Base-by-base conservation (phyloP, 2,113 vertebrate genomes). In the Passer domesticus region DNA sequence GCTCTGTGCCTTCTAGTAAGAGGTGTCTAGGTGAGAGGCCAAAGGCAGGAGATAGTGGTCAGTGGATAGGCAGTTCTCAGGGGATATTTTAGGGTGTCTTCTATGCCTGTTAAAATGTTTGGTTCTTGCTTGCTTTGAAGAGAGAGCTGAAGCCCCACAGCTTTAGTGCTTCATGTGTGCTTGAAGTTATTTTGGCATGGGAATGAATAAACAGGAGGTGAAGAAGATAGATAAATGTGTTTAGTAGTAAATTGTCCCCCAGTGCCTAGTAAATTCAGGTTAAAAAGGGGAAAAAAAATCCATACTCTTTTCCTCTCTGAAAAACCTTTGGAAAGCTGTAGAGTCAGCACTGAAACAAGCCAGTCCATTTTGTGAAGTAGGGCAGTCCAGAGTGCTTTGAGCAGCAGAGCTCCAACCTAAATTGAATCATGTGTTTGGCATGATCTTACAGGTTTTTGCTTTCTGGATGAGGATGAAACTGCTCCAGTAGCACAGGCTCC, bases 341-440 rank as follows among this genome's bases (percentile, higher is more conserved):
- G 73, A 86, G 25, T 81, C 76, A 81, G 80, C 75, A 22, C 39
- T 80, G 52, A 67, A 95, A 74, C n/a, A 56, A 72, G 28, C 52
- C 35, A 24, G 23, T 74, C 72, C 11, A 4, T 91, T 93, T 46
- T 5, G 4, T 56, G 53, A 23, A 31, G 30, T 31, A 59, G 77
- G 17, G 1, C 52, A 75, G 68, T 66, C 76, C 83, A 91, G 50
- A 46, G 27, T 82, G 37, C 41, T 91, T 73, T 84, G 66, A 87
- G 89, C 67, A 95, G 89, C 81, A 73, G 68, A 94, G 73, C 52
- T 93, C 69, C 49, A 15, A 20, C 59, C 82, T 94, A 64, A 90
- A 88, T 25, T 68, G 56, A 92, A 94, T 97, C 85, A 83, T 81
- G 72, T 93, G 72, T 94, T 88, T 95, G 92, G 90, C 93, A 75